Base-by-base conservation (phyloP, 2,113 vertebrate species). In the Nannobrachium achirus region DNA sequence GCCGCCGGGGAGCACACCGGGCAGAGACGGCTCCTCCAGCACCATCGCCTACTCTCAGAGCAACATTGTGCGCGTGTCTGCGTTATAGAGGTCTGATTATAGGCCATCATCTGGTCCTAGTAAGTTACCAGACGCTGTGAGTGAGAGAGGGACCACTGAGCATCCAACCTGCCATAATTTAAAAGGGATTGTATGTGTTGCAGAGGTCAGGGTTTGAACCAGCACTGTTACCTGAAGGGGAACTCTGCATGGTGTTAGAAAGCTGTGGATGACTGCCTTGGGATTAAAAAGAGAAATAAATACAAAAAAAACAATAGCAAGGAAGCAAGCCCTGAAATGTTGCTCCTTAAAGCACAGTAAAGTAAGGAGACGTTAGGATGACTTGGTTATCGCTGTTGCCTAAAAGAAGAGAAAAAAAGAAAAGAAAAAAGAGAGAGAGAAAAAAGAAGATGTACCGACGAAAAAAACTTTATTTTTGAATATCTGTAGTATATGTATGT, bases 31-130 rank as follows among this genome's bases (percentile, higher is more conserved):
- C 83, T 95, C 95, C 90, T 84, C 94, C 81, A 93, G 93, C 66
- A 93, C 95, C 83, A 92, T 93, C 0, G 90, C 94, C 69, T 98
- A 97, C 80, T 94, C 94, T 15, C 96, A 95, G 86, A 95, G 95
- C 92, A 99, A 98, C 92, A 96, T 99, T 85, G 98, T 99, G 81
- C 93, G 96, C 92, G 97, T 99, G 86, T 99, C 98, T 71, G 97
- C 98, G 83, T 95, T 99, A 94, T 99, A 97, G 95, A 86, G 79
- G 80, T 79, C 78, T 70, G 69, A 68, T 79, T 76, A 58, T 33
- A 33, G 25, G 82, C 75, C 69, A 60, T 81, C 69, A 60, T 81
- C 83, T 81, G 84, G 75, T 82, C 76, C 77, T 52, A 42, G 25
- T 64, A 61, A 70, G 80, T 77, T 70, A 80, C 80, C 84, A 82